Evolutionary conservation across 2,113 vertebrate genomes (phyloP), one percentile per base, ranked within the genome.

Genomic region (Thamnophis sirtalis): DNA sequence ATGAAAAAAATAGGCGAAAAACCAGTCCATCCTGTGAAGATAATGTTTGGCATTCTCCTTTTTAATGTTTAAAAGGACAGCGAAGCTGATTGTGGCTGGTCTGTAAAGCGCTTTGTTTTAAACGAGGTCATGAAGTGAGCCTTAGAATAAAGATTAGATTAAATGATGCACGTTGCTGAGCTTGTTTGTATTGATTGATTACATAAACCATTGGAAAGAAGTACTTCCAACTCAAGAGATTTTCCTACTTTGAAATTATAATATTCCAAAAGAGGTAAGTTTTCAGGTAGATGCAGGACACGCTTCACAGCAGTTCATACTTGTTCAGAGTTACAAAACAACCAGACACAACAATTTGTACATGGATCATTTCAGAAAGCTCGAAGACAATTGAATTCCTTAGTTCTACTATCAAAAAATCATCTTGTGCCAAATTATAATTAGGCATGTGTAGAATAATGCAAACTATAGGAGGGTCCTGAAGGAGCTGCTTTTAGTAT

Each of bases 401-500:
- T 89, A 89, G 84, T 53, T 91, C 89, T 94, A 86, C 5, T 93
- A 91, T 53, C 93, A 38, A 94, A 84, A 91, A 91, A 88, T 93
- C 95, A 22, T 26, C 2, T 89, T 90, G 24, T 26, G 19, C 5
- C 4, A 9, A 68, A 68, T 15, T 86, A 89, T 0, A 60, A 89
- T 96, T 95, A 96, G 92, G 95, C 94, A 96, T 21, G 0, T 63
- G 89, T 91, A 86, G 58, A 91, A 92, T 95, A 94, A 94, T 15
- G 4, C 93, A 96, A 96, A 93, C 90, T 88, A 94, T 96, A 85
- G 53, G 38, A 48, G 33, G 84, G 24, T 4, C 33, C 88, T 91
- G 94, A 94, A 93, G 94, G 93, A 96, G 95, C 94, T 94, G 91
- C 93, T 93, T 92, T 92, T 91, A 91, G 58, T 92, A n/a, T n/a